These are phyloP conservation scores for Manduca sexta DNA, from an alignment of 1,140 invertebrate genomes.

Conservation along the genomic window DNA sequence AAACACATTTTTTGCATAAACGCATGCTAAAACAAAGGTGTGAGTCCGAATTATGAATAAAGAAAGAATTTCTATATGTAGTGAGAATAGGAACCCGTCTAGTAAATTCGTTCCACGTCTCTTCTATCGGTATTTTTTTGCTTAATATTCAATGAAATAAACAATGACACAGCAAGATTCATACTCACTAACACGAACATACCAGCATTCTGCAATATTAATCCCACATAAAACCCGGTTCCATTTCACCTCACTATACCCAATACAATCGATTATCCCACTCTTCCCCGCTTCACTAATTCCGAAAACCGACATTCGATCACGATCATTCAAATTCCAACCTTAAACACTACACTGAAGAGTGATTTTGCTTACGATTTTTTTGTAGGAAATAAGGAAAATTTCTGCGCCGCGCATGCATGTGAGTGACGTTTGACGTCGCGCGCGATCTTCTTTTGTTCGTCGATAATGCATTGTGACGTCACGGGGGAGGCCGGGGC, in stretches of 20 bases:
- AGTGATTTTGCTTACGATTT: neutral
- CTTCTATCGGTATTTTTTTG: no score
- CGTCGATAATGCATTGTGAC: conserved; percentile 21
- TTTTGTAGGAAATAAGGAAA: conserved; percentile 6
- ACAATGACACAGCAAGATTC: neutral
- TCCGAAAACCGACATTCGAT: neutral
- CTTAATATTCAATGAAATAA: neutral
- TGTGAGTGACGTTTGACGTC: conserved; percentile 25
- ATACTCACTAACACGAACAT: neutral
- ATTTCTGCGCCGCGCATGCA: conserved; percentile 6
- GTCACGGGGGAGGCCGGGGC: conserved; percentile 5
- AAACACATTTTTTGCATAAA: no score
- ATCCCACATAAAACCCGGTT: neutral
- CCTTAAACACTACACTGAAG: neutral
- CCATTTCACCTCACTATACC: neutral
- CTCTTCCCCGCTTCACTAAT: conserved; percentile 3
- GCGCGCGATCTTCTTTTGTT: conserved; percentile 27
- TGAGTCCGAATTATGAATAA: no score
- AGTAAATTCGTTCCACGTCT: no score
- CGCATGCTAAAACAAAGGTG: no score
- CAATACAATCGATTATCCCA: conserved; percentile 19
- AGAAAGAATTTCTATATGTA: no score
- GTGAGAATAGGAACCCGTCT: no score
- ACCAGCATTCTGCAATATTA: no score
- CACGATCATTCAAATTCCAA: neutral